A percentile compares a stretch with the other conserved stretches of the same genome.
These are phyloP conservation scores for Gonatopus flavifemur DNA, from an alignment of 1,140 invertebrate species.

Conservation along the genomic window DNA sequence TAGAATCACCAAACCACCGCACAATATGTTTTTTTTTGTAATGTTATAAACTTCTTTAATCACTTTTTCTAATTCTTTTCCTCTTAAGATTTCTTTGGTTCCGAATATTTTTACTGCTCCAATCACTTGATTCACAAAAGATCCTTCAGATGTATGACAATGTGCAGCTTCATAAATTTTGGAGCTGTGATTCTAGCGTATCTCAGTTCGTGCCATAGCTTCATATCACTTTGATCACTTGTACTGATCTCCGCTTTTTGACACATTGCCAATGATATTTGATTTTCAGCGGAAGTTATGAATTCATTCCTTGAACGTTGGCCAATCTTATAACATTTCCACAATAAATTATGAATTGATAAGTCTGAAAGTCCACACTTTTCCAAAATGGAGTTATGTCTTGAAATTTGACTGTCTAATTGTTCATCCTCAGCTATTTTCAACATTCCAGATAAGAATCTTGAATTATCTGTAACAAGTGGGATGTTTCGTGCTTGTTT, in stretches of 20 bases:
- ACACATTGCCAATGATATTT: slow-evolving; percentile 21
- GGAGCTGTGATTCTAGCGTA: slow-evolving; percentile 51
- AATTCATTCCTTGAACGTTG: slow-evolving; percentile 11
- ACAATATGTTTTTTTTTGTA: slow-evolving; percentile 9
- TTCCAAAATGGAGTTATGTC: too few species aligned
- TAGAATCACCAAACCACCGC: slow-evolving; percentile 28
- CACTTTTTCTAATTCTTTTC: slow-evolving; percentile 41
- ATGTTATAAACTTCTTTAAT: slow-evolving; percentile 16
- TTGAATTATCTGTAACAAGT: too few species aligned
- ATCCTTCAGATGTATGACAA: slow-evolving; percentile 39
- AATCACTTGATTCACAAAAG: slow-evolving; percentile 37
- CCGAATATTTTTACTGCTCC: slow-evolving; percentile 33
- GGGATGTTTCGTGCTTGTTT: too few species aligned
- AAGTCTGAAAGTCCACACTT: too few species aligned
- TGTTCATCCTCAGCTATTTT: too few species aligned
- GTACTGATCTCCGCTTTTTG: slow-evolving; percentile 25
- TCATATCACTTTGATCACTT: slow-evolving; percentile 19
- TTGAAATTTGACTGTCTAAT: too few species aligned
- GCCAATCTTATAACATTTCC: not conserved
- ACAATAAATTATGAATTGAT: slow-evolving; percentile 14
- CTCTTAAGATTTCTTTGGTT: slow-evolving; percentile 36
- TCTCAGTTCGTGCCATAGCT: slow-evolving; percentile 40
- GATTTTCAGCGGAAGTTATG: slow-evolving; percentile 8
- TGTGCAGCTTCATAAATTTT: slow-evolving; percentile 43
- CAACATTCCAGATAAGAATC: too few species aligned